phyloP scores from a whole-genome alignment of 2,797 vertebrate genomes.

The Aviceda leuphotes region DNA sequence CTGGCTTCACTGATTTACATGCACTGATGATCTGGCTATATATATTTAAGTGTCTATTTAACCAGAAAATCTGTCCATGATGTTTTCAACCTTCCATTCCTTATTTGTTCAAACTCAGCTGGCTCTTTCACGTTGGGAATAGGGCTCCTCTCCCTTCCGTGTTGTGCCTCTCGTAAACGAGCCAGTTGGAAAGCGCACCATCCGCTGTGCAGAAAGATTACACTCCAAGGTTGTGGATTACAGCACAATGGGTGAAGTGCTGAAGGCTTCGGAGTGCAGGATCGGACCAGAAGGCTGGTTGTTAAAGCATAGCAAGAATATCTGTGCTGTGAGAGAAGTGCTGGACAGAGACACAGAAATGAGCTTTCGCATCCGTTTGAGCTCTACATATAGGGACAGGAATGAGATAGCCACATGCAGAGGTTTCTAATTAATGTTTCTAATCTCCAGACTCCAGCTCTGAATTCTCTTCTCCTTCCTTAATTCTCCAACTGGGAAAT shows the following conservation, averaged over 20 bases:
- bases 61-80: background rate
- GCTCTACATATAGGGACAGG: background rate
- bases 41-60: background rate
- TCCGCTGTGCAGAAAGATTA: background rate
- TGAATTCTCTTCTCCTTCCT: background rate
- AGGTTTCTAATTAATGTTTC: background rate
- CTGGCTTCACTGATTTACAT: background rate
- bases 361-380: background rate
- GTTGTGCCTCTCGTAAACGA: background rate
- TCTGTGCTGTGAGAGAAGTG: background rate
- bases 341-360: slow-evolving; percentile 28
- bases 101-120: background rate
- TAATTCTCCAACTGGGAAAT: background rate
- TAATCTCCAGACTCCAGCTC: background rate
- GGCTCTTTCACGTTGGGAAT: background rate
- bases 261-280: background rate
- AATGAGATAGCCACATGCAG: background rate
- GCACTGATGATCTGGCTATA: background rate
- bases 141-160: accelerated
- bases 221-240: background rate
- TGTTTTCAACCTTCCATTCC: background rate
- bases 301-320: background rate
- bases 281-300: background rate
- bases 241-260: background rate
- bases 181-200: background rate